phyloP scores from a whole-genome alignment of 2,888 invertebrate species.

The Ecliptopera silaceata region DNA sequence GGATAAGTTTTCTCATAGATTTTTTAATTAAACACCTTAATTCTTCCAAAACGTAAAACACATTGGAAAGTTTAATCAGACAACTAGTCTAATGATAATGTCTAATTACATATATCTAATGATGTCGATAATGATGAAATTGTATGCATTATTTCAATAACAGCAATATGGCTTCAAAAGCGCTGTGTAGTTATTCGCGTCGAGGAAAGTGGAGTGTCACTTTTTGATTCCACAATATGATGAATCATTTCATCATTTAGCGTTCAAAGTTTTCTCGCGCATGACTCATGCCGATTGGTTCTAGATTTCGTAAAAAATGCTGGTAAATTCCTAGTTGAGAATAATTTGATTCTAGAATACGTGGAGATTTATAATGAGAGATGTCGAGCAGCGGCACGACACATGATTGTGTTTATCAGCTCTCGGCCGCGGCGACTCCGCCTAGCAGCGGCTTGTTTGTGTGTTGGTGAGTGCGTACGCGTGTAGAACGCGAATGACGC shows the following conservation, averaged over 20 bases:
- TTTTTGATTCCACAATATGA: constrained; percentile 16
- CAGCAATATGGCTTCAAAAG: constrained; percentile 4
- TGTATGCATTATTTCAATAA: constrained; percentile 5
- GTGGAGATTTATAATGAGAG: constrained; percentile 44
- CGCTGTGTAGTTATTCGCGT: constrained; percentile 4
- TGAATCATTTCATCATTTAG: constrained; percentile 22
- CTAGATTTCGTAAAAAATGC: constrained; percentile 4
- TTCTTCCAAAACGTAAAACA: no score
- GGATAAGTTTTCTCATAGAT: no score
- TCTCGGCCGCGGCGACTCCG: constrained; percentile 30
- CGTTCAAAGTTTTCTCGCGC: constrained; percentile 12
- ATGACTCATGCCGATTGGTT: constrained; percentile 4
- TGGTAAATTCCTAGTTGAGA: not conserved
- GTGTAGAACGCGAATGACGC: constrained; percentile 74
- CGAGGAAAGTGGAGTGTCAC: constrained; percentile 20
- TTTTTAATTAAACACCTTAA: no score
- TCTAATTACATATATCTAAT: no score
- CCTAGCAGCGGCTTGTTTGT: constrained; percentile 66
- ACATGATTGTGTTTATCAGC: constrained; percentile 59
- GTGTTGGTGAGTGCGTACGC: constrained; percentile 75
- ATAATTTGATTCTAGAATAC: constrained; percentile 10
- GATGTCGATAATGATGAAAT: constrained; percentile 11
- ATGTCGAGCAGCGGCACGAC: constrained; percentile 46
- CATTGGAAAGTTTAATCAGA: no score
- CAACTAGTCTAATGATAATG: no score